phyloP scores from a whole-genome alignment of 2,113 vertebrate genomes.

The Promerops cafer region DNA sequence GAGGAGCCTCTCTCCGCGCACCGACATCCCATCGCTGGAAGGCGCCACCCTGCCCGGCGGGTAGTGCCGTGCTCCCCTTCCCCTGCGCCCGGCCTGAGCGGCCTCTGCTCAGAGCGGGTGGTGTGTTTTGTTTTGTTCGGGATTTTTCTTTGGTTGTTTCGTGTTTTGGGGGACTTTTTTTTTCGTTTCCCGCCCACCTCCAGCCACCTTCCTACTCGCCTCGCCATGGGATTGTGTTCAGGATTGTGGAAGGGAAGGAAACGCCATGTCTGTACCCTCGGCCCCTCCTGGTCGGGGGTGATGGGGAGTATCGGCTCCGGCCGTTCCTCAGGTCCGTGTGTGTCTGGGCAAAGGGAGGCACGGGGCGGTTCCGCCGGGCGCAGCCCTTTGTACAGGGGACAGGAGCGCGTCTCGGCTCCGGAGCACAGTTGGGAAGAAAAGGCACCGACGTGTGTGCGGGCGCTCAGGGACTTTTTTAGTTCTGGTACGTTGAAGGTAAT shows the following conservation, averaged over 20 bases:
- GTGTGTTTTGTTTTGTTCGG: background rate
- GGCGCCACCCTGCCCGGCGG: background rate
- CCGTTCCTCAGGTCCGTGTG: background rate
- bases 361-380: fast-evolving
- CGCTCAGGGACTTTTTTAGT: background rate
- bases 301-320: fast-evolving
- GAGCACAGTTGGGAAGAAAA: background rate
- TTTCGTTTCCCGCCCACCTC: background rate
- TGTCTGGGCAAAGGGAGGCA: fast-evolving
- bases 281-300: background rate
- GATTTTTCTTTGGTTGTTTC: too few relatives aligned
- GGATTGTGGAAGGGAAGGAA: background rate
- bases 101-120: background rate
- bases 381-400: fast-evolving
- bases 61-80: background rate
- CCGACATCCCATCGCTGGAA: background rate
- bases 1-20: background rate
- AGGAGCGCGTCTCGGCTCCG: background rate
- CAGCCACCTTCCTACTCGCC: fast-evolving
- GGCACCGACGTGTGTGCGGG: background rate
- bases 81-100: background rate
- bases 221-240: fast-evolving
- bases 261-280: fast-evolving
- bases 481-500: fast-evolving
- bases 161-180: too few relatives aligned